Evolutionary conservation across 2,888 invertebrate genomes (phyloP), one percentile per base, ranked within the genome.

Genomic region (Endotricha flammealis): DNA sequence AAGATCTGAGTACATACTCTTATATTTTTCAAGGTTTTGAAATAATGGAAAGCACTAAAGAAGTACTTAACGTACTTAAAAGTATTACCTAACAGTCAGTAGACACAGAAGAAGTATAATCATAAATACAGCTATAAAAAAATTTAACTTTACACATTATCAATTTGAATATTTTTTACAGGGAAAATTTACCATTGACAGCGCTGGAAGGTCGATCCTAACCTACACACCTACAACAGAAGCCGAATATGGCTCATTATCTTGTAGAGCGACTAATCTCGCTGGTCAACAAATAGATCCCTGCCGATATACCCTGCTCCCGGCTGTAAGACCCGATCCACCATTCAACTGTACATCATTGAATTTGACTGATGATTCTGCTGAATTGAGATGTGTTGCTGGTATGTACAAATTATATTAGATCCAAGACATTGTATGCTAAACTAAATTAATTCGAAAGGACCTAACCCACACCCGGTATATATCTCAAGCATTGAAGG

Each of bases 331-430:
- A 54, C 95, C 94, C 1, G 93, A 95, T 52, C 89, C 93, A 1
- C 92, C 93, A 0, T 90, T 88, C 60, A 94, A 94, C 72, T 95
- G 95, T 71, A 90, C 92, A 5, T 86, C 93, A 12, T 82, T 90
- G 39, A 95, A 95, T 71, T 90, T 93, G 59, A 94, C 94, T n/a
- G 91, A 92, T 35, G 91, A 92, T 47, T 92, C 94, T 0, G 88
- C 93, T 24, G 92, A 93, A 55, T 89, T 94, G 4, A 90, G 91
- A 55, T 95, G 95, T 67, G 57, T 80, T 24, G 83, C 90, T 47
- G 91, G 90, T 70, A 53, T 66, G 57, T 46, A 6, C 3, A 8
- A n/a, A n/a, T n/a, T n/a, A n/a, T n/a, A n/a, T n/a, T n/a, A n/a
- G n/a, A n/a, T n/a, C n/a, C n/a, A n/a, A n/a, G n/a, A n/a, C n/a